Evolutionary conservation across 2,888 invertebrate species (phyloP).

Genomic region (Euclidia mi): DNA sequence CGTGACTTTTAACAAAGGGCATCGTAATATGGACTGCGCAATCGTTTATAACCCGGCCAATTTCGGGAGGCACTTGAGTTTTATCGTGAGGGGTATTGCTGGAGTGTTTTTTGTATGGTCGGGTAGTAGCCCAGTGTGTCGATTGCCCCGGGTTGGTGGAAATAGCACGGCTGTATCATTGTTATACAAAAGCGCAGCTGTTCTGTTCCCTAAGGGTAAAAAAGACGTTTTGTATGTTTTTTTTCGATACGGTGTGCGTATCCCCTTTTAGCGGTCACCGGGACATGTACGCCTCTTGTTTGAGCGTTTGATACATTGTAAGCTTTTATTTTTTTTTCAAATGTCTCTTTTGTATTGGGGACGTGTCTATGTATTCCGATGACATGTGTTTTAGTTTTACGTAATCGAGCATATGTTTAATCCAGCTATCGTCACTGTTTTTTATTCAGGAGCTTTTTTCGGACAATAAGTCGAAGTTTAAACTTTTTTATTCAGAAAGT

Average conservation of each 20-base stretch:
- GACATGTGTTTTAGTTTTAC: conserved; percentile 20
- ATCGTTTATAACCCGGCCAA: conserved; percentile 72
- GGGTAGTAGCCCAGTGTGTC: conserved; percentile 73
- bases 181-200: conserved; percentile 88
- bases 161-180: conserved; percentile 88
- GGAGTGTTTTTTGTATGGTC: conserved; percentile 56
- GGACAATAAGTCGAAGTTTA: no score
- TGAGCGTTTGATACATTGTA: conserved; percentile 69
- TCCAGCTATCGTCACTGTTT: conserved; percentile 21
- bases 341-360: conserved; percentile 36
- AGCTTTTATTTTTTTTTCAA: conserved; percentile 53
- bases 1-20: conserved; percentile 88
- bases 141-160: conserved; percentile 84
- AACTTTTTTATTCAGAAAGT: no score
- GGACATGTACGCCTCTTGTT: conserved; percentile 77
- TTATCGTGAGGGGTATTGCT: conserved; percentile 24
- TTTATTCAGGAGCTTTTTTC: no score
- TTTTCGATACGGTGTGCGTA: conserved; percentile 72
- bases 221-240: conserved; percentile 85
- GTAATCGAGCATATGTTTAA: conserved; percentile 19
- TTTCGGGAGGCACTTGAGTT: conserved; percentile 49
- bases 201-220: conserved; percentile 86
- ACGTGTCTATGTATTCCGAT: conserved; percentile 39
- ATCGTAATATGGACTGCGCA: conserved; percentile 73
- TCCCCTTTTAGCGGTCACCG: conserved; percentile 86